A percentile compares a stretch with the other conserved stretches of the same genome.
These are phyloP conservation scores for Tetrapedia diversipes DNA, from an alignment of 2,888 invertebrate species.

Conservation along the genomic window DNA sequence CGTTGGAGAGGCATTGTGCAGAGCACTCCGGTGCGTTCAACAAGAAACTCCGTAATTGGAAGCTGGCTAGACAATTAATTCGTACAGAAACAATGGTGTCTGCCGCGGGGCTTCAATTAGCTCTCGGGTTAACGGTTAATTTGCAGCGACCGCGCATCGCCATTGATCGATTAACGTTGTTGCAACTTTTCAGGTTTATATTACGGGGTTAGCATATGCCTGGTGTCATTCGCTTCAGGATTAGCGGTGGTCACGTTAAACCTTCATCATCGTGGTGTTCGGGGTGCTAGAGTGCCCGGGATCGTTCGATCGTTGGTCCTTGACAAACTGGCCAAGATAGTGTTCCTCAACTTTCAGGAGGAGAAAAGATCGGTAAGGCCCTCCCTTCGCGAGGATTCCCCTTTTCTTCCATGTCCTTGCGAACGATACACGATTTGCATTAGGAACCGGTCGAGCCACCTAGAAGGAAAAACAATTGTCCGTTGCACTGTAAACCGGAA, in stretches of 20 bases:
- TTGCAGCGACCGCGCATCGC: neutral
- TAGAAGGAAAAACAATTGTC: constrained; percentile 74
- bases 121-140: neutral
- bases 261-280: constrained; percentile 92
- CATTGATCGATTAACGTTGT: neutral
- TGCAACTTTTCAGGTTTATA: constrained; percentile 87
- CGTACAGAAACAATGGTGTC: neutral
- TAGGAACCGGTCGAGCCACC: constrained; percentile 68
- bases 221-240: constrained; percentile 92
- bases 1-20: neutral
- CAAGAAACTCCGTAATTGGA: constrained; percentile 27
- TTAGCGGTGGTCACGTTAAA: constrained; percentile 93
- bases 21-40: neutral
- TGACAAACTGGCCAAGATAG: constrained; percentile 89
- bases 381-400: neutral
- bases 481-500: constrained; percentile 75
- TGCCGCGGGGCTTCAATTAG: neutral
- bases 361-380: constrained; percentile 67
- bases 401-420: neutral
- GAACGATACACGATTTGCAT: constrained; percentile 4
- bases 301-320: constrained; percentile 89
- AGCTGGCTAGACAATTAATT: constrained; percentile 9
- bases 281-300: constrained; percentile 91
- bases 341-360: constrained; percentile 89
- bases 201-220: constrained; percentile 92